These are phyloP conservation scores for Xenopus borealis DNA, from an alignment of 2,113 vertebrate species.

Conservation along the genomic window DNA sequence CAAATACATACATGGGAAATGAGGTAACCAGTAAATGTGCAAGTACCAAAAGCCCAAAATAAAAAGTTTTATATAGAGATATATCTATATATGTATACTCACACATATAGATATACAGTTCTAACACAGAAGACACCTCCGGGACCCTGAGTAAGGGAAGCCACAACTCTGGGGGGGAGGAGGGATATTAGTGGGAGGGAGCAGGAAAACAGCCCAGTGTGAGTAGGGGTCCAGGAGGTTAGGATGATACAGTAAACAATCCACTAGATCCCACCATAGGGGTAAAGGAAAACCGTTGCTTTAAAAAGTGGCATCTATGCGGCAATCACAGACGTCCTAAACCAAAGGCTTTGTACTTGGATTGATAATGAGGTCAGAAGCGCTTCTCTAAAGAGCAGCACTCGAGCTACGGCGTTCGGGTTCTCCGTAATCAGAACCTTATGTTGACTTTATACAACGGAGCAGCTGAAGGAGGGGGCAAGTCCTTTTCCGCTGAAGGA, in stretches of 20 bases:
- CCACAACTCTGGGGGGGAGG: constrained; percentile 61
- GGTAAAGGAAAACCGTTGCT: constrained; percentile 59
- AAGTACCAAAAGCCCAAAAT: constrained; percentile 97
- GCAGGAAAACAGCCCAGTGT: constrained; percentile 36
- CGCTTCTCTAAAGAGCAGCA: constrained; percentile 72
- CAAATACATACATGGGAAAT: constrained; percentile 99
- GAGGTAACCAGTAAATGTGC: constrained; percentile 99
- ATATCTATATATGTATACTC: constrained; percentile 54
- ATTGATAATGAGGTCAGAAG: constrained; percentile 46
- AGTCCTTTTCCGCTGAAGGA: constrained; percentile 3
- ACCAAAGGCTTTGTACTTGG: constrained; percentile 63
- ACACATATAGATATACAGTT: constrained; percentile 63
- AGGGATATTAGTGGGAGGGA: constrained; percentile 39
- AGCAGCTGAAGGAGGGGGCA: constrained; percentile 4
- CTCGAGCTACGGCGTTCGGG: constrained; percentile 80
- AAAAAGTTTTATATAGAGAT: constrained; percentile 65
- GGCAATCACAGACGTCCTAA: constrained; percentile 94
- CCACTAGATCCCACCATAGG: constrained; percentile 94
- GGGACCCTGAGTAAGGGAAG: constrained; percentile 80
- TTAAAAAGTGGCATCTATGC: constrained; percentile 88
- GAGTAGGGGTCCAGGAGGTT: constrained; percentile 78
- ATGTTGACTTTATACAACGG: constrained; percentile 51
- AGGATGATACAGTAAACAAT: constrained; percentile 92
- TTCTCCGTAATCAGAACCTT: constrained; percentile 59
- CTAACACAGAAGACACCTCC: constrained; percentile 94